Base-by-base conservation (phyloP, 2,797 vertebrate genomes). In the Arctocebus calabarensis region DNA sequence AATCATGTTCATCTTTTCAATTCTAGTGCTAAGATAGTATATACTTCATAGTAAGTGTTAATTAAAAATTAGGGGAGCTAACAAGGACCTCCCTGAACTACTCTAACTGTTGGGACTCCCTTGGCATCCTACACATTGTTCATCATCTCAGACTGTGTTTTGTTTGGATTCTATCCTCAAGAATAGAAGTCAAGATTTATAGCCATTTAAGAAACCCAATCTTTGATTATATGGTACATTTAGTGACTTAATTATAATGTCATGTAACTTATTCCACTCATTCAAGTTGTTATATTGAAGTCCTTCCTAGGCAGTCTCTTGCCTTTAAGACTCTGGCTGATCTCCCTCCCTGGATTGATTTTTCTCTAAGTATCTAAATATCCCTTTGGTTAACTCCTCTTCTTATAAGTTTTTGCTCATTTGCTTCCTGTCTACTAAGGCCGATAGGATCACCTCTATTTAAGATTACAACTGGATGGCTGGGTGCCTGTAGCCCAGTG, bases 381-480 rank as follows among this genome's bases (percentile, higher is more conserved):
- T 40, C 12, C 59, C 34, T 43, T 7, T 43, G 37, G 4, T 25
- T 70, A 61, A 57, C 5, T 4, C 25, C 27, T 45, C 55, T 19
- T 55, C 29, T 32, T 34, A 23, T 27, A 37, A 57, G 2, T 32
- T 29, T 43, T 43, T 64, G n/a, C 29, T 57, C 22, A 27, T 10
- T 43, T 55, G 20, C 25, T 90, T 52, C 74, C 93, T 94, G 52
- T 96, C 97, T 95, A 82, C 81, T 87, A 12, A 73, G 11, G 7
- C 17, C 45, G 11, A 4, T 27, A 73, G 34, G 17, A 37, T 6
- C n/a, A 66, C 11, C 22, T 57, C 29, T 70, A 32, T 29, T 81
- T 81, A 70, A 66, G 79, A 79, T 11, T 55, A 20, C 34, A 89
- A 23, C n/a, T 12, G 37, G 3, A 52, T 52, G 48, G 48, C 14